Percentiles rank a stretch among this genome's conserved stretches.
phyloP scores from a whole-genome alignment of 2,113 vertebrate genomes.

The Cepphus grylle region DNA sequence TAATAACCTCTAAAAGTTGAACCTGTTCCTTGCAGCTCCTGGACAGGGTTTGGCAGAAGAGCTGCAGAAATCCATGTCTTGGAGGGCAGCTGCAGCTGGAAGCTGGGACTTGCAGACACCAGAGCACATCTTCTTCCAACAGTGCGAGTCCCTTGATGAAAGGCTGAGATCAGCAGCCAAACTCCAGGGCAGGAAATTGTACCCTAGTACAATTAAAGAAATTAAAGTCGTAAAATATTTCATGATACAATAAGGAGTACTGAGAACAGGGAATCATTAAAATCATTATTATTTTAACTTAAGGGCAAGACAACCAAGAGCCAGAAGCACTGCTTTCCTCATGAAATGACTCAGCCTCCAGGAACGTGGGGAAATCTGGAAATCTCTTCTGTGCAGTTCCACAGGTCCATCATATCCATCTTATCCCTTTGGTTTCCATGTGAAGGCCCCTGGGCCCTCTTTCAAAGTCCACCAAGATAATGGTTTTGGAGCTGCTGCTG shows the following conservation, averaged over 20 bases:
- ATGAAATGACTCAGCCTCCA: background rate
- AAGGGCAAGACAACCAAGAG: background rate
- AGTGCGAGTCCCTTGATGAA: background rate
- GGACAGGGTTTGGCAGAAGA: background rate
- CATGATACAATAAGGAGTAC: background rate
- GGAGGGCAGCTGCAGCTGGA: background rate
- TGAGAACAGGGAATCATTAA: background rate
- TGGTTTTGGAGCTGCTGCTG: background rate
- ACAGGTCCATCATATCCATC: background rate
- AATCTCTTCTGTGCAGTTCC: background rate
- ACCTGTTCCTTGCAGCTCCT: rapidly evolving
- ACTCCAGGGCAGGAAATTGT: background rate
- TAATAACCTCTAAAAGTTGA: background rate
- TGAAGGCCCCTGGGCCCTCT: background rate
- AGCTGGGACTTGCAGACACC: background rate
- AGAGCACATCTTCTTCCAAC: background rate
- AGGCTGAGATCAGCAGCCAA: background rate
- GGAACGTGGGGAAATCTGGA: background rate
- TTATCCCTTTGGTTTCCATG: background rate
- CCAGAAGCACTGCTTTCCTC: background rate
- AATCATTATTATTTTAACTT: background rate
- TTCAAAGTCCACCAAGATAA: background rate
- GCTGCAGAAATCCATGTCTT: background rate
- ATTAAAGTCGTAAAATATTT: background rate
- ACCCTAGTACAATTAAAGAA: background rate